A percentile compares a stretch with the other conserved stretches of the same genome.
Conservation (phyloP, 1,140 invertebrate species). For the Micrasema longulum region DNA sequence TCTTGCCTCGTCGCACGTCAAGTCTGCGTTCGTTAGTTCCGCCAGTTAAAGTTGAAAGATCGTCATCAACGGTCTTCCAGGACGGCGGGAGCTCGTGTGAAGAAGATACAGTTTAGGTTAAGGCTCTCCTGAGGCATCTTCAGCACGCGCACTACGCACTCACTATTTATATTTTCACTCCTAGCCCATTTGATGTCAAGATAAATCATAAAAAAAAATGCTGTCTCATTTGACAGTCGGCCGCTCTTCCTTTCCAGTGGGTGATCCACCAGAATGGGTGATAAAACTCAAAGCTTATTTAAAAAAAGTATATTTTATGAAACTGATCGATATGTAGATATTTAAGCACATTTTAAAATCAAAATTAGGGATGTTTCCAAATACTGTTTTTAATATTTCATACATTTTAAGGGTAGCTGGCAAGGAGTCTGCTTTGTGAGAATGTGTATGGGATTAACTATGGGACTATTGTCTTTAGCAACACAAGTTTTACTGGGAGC, state of each 20-base stretch:
- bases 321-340: background rate
- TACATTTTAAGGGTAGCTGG: constrained; percentile 59
- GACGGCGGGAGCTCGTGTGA: no score
- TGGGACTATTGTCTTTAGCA: constrained; percentile 77
- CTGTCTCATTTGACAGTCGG: background rate
- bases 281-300: background rate
- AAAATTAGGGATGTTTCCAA: background rate
- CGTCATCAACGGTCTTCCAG: no score
- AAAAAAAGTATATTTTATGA: background rate
- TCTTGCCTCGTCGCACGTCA: no score
- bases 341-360: background rate
- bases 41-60: no score
- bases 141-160: no score
- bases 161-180: no score
- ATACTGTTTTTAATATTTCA: background rate
- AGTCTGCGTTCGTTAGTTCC: no score
- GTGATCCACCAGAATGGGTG: background rate
- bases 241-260: background rate
- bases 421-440: constrained; percentile 67
- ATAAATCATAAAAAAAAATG: no score
- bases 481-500: constrained; percentile 78
- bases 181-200: no score
- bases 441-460: constrained; percentile 75
- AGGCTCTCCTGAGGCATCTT: no score
- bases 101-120: no score